Evolutionary conservation across 2,797 vertebrate genomes (phyloP).

Genomic region (Agapornis canus): DNA sequence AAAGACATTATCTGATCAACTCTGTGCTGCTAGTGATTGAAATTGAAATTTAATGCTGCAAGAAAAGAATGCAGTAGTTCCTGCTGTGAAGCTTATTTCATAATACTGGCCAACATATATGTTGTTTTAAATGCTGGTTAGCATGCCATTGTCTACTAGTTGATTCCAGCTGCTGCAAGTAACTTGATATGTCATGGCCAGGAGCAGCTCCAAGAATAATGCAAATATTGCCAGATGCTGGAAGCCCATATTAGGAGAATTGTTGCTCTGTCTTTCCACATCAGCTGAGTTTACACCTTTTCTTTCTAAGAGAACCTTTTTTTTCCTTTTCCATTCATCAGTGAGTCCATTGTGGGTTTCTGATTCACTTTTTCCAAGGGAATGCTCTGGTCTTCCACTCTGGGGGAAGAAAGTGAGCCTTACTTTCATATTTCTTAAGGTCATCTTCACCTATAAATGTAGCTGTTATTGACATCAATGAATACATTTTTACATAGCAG

Average conservation of each 20-base stretch:
- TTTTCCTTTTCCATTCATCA: not conserved
- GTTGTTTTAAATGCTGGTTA: not conserved
- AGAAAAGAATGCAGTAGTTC: conserved; percentile 8
- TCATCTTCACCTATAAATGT: not conserved
- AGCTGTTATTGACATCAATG: not conserved
- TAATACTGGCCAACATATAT: not conserved
- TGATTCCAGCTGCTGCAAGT: conserved; percentile 18
- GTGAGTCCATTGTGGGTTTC: not conserved
- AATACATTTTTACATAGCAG: not conserved
- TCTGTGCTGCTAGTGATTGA: fast-evolving
- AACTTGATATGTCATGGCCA: fast-evolving
- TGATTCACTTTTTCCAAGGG: not conserved
- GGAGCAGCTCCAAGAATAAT: not conserved
- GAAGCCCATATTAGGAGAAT: not conserved
- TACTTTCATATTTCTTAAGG: not conserved
- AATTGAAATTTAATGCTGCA: not conserved
- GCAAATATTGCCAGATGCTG: not conserved
- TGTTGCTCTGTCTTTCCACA: not conserved
- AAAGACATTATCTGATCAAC: not conserved
- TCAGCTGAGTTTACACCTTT: not conserved
- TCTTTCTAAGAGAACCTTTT: not conserved
- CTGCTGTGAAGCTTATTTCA: conserved; percentile 4
- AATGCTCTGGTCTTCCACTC: not conserved
- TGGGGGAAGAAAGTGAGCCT: not conserved
- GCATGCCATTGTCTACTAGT: not conserved